Evolutionary conservation across 2,888 invertebrate species (phyloP), one percentile per base, ranked within the genome.

Genomic region (Lasioglossum vierecki): DNA sequence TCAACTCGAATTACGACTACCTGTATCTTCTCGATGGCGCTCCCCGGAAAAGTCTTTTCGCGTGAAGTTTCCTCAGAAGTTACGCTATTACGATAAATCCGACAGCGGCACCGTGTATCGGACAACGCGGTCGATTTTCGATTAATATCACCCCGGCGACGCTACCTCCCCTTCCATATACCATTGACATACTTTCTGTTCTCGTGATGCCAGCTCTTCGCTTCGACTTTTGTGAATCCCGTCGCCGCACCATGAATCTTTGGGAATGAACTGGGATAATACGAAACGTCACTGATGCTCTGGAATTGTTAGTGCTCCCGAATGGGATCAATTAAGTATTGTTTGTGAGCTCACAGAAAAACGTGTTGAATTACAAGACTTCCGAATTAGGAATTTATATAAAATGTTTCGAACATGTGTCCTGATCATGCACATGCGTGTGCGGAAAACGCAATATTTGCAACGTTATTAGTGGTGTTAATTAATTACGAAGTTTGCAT

Each of bases 1-100:
- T 85, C 71, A 72, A 71, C 85, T 77, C 81, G 81, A 85, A 85
- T 85, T 85, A 85, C 81, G 74, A 66, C 77, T 49, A 66, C 80
- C 78, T 81, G 76, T 70, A 84, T 66, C 76, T 46, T 49, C 57
- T n/a, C n/a, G 57, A 57, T 76, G 18, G 39, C 11, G 76, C 57
- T 81, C 5, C 35, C 76, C 71, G 77, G 41, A 82, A 78, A 78
- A 84, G 82, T 82, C 82, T 82, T 76, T n/a, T 1, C 68, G n/a
- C 76, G 46, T 13, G 44, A 53, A 76, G 26, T 73, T 74, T 8
- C 49, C 44, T 11, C 57, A n/a, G 15, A 75, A 83, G 39, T 82
- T 78, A 18, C 60, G 30, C 53, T 13, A 63, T 46, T 66, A 57
- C 76, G 53, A 76, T 81, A 76, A 76, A 72, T 83, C 26, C 18